These are phyloP conservation scores for Lagorchestes hirsutus DNA, from an alignment of 2,797 vertebrate species.

Conservation along the genomic window DNA sequence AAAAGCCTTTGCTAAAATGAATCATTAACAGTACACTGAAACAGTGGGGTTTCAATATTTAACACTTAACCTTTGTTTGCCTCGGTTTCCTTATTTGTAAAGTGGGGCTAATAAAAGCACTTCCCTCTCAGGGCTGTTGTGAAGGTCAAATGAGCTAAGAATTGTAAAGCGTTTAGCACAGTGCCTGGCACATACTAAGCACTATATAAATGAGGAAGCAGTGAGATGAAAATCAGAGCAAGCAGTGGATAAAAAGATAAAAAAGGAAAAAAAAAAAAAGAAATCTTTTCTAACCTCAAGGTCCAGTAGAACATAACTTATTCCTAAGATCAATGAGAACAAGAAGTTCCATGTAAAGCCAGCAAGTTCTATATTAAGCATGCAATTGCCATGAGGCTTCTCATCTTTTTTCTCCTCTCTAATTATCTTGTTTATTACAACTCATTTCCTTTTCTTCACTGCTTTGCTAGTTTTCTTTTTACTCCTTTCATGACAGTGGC, in stretches of 20 bases:
- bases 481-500: background rate
- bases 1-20: slow-evolving; percentile 31
- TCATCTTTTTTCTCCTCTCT: background rate
- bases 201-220: background rate
- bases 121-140: background rate
- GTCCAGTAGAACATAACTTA: background rate
- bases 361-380: background rate
- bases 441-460: background rate
- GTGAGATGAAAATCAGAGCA: background rate
- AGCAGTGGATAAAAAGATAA: background rate
- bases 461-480: background rate
- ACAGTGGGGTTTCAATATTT: background rate
- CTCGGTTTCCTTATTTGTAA: background rate
- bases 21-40: background rate
- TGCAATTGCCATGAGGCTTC: background rate
- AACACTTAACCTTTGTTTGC: background rate
- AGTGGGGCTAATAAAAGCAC: background rate
- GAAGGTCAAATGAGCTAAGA: background rate
- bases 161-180: background rate
- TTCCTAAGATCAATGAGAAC: background rate
- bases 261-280: background rate
- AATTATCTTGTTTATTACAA: background rate
- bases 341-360: background rate
- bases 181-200: background rate
- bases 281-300: background rate